A percentile compares a stretch with the other conserved stretches of the same genome.
Conservation (phyloP, 1,140 invertebrate genomes). For the Patella vulgata region DNA sequence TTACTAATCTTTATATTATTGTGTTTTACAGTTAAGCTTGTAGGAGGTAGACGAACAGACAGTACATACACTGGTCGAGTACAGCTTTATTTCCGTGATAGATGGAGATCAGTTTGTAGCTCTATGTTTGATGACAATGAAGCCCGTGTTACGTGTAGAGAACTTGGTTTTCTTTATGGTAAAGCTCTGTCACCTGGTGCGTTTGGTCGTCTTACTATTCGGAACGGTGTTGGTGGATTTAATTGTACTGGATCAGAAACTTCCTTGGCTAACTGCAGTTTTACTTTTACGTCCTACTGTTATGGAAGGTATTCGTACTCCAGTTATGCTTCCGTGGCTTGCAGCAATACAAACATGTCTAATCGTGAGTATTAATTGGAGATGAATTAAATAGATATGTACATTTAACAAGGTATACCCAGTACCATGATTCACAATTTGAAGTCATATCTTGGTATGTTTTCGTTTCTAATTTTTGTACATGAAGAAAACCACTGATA, state of each 20-base stretch:
- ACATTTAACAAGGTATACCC: no score
- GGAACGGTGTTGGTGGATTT: constrained; percentile 75
- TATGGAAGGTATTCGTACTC: background rate
- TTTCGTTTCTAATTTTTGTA: no score
- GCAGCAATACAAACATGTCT: background rate
- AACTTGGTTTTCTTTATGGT: constrained; percentile 70
- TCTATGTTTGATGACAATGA: constrained; percentile 76
- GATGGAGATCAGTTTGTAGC: constrained; percentile 79
- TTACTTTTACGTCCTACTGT: background rate
- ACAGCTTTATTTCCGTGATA: constrained; percentile 19
- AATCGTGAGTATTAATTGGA: no score
- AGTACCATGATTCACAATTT: no score
- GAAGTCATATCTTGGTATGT: no score
- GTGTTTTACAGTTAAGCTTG: constrained; percentile 7
- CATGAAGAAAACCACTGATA: no score
- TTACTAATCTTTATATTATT: background rate
- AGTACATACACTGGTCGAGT: constrained; percentile 11
- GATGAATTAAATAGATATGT: no score
- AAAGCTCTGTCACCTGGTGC: constrained; percentile 41
- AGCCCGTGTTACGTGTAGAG: constrained; percentile 76
- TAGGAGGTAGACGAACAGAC: constrained; percentile 1
- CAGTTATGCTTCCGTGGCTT: constrained; percentile 12
- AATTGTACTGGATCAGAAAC: constrained; percentile 77
- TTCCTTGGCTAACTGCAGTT: constrained; percentile 73
- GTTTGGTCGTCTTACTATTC: constrained; percentile 53